These are phyloP conservation scores for Drosophila putrida DNA, from an alignment of 2,888 invertebrate genomes.

Conservation along the genomic window DNA sequence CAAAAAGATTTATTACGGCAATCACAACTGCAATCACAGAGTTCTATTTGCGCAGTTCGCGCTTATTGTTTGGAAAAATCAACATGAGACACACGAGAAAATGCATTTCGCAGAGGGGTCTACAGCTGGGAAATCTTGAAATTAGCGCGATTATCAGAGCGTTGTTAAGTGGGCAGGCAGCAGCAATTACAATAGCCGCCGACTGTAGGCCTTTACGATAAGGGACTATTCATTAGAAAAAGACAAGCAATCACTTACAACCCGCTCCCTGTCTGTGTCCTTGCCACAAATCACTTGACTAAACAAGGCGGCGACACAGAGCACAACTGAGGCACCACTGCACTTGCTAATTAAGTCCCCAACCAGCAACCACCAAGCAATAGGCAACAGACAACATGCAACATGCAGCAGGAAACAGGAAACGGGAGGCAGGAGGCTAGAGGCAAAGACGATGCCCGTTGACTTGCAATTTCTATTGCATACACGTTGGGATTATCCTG, in stretches of 20 bases:
- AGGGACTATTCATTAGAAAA: slow-evolving; percentile 58
- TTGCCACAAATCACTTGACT: slow-evolving; percentile 73
- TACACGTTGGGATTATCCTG: slow-evolving; percentile 37
- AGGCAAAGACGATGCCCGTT: slow-evolving; percentile 64
- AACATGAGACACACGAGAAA: slow-evolving; percentile 41
- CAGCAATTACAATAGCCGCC: slow-evolving; percentile 57
- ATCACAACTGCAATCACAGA: slow-evolving; percentile 27
- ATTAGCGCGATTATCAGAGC: slow-evolving; percentile 85
- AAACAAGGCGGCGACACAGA: slow-evolving; percentile 72
- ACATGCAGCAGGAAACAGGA: slow-evolving; percentile 3
- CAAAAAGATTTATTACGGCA: slow-evolving; percentile 49
- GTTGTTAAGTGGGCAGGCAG: slow-evolving; percentile 70
- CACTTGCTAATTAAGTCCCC: slow-evolving; percentile 85
- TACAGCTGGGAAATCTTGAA: slow-evolving; percentile 84
- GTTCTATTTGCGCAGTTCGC: slow-evolving; percentile 76
- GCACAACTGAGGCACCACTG: slow-evolving; percentile 64
- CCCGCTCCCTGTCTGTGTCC: background rate
- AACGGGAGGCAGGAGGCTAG: background rate
- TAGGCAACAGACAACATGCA: slow-evolving; percentile 20
- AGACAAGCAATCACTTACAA: slow-evolving; percentile 80
- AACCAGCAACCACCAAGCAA: slow-evolving; percentile 56
- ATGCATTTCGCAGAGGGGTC: slow-evolving; percentile 71
- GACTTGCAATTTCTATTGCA: slow-evolving; percentile 66
- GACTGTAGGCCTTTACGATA: slow-evolving; percentile 22
- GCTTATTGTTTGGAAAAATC: slow-evolving; percentile 81